Base-by-base conservation (phyloP, 2,797 vertebrate genomes). In the Mastacembelus armatus region DNA sequence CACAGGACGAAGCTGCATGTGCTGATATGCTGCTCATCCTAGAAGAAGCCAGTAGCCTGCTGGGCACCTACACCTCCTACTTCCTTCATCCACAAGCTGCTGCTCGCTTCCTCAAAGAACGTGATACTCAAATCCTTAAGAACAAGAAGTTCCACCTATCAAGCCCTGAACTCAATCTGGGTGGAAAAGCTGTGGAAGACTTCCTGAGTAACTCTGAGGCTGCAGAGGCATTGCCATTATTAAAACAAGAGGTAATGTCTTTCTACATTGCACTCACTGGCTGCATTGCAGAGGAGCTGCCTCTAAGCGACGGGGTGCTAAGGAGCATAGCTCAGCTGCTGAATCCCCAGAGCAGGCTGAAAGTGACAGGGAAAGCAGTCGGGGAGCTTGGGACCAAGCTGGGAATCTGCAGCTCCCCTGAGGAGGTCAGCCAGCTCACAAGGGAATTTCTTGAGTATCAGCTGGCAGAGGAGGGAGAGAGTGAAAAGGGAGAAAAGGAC, bases 361-460 rank as follows among this genome's bases (percentile, higher is more conserved):
- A 76, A 21, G 66, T 90, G 48, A 84, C 83, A 3, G 65, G 57
- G 24, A 74, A 84, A 67, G 74, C 58, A 0, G 77, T 93, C 0
- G 74, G 44, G 22, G 86, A 93, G 27, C 85, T 94, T 1, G 93
- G 85, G 14, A 72, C 65, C 35, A 72, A 75, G 43, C 77, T 95
- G 51, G 89, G 90, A 18, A 44, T 93, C 58, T 91, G 83, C 66
- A 54, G 48, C 49, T 85, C 86, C 15, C 42, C 83, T 0, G 75
- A 90, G 15, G 77, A 90, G 55, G 72, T 61, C 56, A 33, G 39
- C 0, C 82, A 88, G 48, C 92, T 94, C 50, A 84, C 14, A 0
- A 55, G 66, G 35, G 92, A 94, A 62, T 92, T 94, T 45, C 69
- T 87, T 3, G 58, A 90, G 55, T 92, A 91, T 79, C 91, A 92